Evolutionary conservation across 2,113 vertebrate species (phyloP), one percentile per base, ranked within the genome.

Genomic region (Tachuris rubrigastra): DNA sequence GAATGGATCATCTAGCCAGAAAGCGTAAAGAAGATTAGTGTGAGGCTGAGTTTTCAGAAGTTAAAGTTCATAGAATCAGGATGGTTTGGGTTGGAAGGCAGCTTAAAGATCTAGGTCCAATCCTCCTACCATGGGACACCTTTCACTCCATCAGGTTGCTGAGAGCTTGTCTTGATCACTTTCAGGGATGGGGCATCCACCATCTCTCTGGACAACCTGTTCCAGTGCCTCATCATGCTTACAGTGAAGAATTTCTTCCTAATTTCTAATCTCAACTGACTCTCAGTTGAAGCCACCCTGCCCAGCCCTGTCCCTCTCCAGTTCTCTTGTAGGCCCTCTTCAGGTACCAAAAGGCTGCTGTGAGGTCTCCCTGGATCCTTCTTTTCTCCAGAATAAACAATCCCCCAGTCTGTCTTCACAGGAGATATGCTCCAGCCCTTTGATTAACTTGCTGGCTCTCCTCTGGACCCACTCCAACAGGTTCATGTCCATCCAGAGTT

Each of bases 391-490:
- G 28, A 8, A 25, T 69, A 21, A 69, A 31, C 30, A 89, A 41
- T 25, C n/a, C 39, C 8, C 4, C 11, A 68, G 17, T 14, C 14
- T 55, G 30, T 27, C 11, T 68, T 62, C 21, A 27, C 14, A 31
- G 8, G 13, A 75, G 24, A 47, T n/a, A 14, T 68, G 5, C 18
- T 59, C 37, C n/a, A 41, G n/a, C 2, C 11, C 14, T 9, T 14
- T 18, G 39, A 53, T 14, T 13, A n/a, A 17, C 39, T 55, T 47
- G 17, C 14, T 31, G 24, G 8, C 7, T 18, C n/a, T 47, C 14
- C 46, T 76, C 21, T 10, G 13, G 39, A 53, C 21, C 17, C 3
- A 6, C 8, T 69, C 17, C 30, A 35, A 12, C 7, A 0, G 1
- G 39, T 41, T 14, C 17, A 47, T 22, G 14, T 30, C 14, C 47